Percentiles rank a stretch among this genome's conserved stretches.
Conservation (phyloP, 2,797 vertebrate species). For the Smutsia gigantea region DNA sequence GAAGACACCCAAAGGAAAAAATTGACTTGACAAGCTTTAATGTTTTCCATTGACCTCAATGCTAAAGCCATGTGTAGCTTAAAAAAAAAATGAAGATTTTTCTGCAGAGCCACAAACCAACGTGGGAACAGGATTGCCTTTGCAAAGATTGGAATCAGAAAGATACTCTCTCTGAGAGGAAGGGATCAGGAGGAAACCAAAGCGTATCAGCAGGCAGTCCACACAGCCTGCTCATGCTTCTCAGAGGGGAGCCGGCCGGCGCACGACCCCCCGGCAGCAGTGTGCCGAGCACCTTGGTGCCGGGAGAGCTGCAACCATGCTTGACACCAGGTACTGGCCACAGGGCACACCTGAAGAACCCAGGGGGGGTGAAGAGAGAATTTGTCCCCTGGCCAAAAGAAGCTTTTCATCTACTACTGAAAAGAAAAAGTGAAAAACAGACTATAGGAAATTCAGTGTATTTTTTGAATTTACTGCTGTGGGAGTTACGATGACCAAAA, state of each 20-base stretch:
- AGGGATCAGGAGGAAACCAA: background rate
- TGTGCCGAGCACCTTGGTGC: no score
- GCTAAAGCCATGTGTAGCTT: background rate
- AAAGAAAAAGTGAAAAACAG: background rate
- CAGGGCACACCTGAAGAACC: rapidly evolving
- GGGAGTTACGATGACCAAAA: background rate
- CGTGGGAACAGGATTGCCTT: background rate
- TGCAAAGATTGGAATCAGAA: background rate
- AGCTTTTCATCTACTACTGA: background rate
- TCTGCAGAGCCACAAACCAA: background rate
- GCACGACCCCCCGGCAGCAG: no score
- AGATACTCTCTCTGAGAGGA: background rate
- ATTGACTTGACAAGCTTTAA: background rate
- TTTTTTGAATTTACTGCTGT: background rate
- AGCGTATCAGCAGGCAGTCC: rapidly evolving
- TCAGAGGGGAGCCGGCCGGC: no score
- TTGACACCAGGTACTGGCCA: rapidly evolving
- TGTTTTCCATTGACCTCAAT: background rate
- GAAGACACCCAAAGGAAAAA: background rate
- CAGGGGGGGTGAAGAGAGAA: background rate
- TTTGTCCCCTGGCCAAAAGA: background rate
- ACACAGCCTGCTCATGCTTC: no score
- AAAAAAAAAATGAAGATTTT: background rate
- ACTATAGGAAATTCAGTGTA: rapidly evolving
- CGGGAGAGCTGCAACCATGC: background rate